These are phyloP conservation scores for Silurus lanzhouensis DNA, from an alignment of 2,797 vertebrate genomes.

Conservation along the genomic window DNA sequence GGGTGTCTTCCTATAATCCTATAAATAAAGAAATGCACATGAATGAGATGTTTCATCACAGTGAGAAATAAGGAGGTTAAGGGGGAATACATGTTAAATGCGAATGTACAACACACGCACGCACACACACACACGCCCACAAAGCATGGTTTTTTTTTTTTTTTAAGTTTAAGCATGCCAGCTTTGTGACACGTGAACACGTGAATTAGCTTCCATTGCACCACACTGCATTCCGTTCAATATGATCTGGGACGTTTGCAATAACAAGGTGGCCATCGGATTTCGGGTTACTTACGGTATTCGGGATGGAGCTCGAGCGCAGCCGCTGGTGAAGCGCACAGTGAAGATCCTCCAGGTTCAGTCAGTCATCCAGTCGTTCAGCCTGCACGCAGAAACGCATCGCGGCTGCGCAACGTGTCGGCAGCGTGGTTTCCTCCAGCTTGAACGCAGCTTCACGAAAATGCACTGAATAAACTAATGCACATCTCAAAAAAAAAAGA, in stretches of 20 bases:
- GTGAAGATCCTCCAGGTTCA: background rate
- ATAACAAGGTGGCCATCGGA: background rate
- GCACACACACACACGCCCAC: background rate
- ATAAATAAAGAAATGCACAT: background rate
- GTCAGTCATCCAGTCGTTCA: slow-evolving; percentile 14
- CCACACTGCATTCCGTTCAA: background rate
- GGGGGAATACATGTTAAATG: background rate
- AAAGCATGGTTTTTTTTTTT: background rate
- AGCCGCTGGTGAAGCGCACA: slow-evolving; percentile 16
- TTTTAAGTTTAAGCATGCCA: slow-evolving; percentile 7
- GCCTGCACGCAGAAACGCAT: slow-evolving; percentile 43
- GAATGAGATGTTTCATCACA: background rate
- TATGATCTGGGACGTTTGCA: background rate
- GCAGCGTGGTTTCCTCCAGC: slow-evolving; percentile 35
- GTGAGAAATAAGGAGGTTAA: background rate
- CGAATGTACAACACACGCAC: background rate
- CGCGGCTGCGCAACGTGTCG: slow-evolving; percentile 49
- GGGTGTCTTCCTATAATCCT: slow-evolving; percentile 16
- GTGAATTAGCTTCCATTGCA: slow-evolving; percentile 13
- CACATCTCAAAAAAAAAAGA: background rate
- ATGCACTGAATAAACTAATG: slow-evolving; percentile 17
- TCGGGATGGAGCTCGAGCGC: slow-evolving; percentile 15
- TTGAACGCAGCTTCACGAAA: slow-evolving; percentile 32
- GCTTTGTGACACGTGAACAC: slow-evolving; percentile 10
- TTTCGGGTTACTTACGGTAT: slow-evolving; percentile 44